Evolutionary conservation across 2,888 invertebrate genomes (phyloP).

Genomic region (Pasiphila rectangulata): DNA sequence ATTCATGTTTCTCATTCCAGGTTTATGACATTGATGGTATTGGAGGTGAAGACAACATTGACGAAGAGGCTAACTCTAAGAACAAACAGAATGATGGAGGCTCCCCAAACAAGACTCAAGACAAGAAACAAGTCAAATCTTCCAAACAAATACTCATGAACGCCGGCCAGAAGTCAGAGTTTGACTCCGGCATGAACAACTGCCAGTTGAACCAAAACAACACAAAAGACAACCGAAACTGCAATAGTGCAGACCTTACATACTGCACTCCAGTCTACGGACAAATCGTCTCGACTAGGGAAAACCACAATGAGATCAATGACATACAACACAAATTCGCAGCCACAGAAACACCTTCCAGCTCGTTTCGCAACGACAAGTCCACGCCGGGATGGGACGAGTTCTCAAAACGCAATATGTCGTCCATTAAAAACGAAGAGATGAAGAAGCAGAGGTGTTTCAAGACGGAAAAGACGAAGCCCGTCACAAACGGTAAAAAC

Average conservation of each 20-base stretch:
- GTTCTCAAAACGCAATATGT: slow-evolving; percentile 66
- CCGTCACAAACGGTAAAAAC: slow-evolving; percentile 61
- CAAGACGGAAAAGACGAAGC: slow-evolving; percentile 56
- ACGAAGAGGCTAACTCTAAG: slow-evolving; percentile 55
- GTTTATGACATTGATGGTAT: slow-evolving; percentile 77
- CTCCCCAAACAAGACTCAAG: slow-evolving; percentile 47
- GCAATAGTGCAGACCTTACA: slow-evolving; percentile 62
- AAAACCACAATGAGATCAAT: slow-evolving; percentile 74
- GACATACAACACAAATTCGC: slow-evolving; percentile 73
- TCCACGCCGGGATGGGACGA: slow-evolving; percentile 69
- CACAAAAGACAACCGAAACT: slow-evolving; percentile 51
- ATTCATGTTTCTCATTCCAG: slow-evolving; percentile 42
- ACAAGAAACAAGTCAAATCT: slow-evolving; percentile 63
- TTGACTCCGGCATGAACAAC: slow-evolving; percentile 77
- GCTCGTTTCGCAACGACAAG: slow-evolving; percentile 69
- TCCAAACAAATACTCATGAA: slow-evolving; percentile 74
- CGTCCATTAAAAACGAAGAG: slow-evolving; percentile 60
- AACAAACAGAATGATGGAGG: slow-evolving; percentile 46
- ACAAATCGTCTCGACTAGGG: slow-evolving; percentile 71
- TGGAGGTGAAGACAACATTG: slow-evolving; percentile 60
- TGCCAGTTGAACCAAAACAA: slow-evolving; percentile 63
- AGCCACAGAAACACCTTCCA: slow-evolving; percentile 64
- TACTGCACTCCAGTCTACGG: slow-evolving; percentile 76
- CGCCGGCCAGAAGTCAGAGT: slow-evolving; percentile 74
- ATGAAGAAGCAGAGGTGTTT: slow-evolving; percentile 51